phyloP scores from a whole-genome alignment of 2,113 vertebrate genomes.

The Acrocephalus kingi region DNA sequence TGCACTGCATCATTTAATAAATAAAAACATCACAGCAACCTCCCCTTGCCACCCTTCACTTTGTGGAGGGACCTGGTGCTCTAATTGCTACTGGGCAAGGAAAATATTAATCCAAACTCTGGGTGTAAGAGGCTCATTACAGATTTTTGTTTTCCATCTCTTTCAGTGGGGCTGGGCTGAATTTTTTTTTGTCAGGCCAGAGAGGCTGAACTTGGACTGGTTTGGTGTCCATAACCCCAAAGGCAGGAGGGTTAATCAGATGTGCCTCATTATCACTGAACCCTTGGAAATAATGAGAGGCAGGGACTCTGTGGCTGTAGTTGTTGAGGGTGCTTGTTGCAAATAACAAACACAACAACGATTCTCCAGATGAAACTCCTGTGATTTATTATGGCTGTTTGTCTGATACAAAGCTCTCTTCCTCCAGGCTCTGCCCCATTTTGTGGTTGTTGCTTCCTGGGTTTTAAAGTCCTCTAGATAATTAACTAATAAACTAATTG shows the following conservation, averaged over 20 bases:
- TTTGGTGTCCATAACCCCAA: neutral
- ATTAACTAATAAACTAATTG: neutral
- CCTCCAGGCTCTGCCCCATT: neutral
- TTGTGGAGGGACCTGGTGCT: neutral
- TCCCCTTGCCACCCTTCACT: neutral
- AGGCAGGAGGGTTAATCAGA: neutral
- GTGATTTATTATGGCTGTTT: neutral
- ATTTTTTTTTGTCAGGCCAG: neutral
- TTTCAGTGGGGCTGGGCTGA: neutral
- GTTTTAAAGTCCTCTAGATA: neutral
- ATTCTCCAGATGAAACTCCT: neutral
- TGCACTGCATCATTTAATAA: neutral
- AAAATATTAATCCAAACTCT: neutral
- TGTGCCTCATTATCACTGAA: neutral
- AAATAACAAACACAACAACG: neutral
- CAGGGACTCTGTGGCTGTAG: neutral
- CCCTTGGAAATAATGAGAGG: no score
- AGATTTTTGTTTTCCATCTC: neutral
- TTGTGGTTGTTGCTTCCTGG: neutral
- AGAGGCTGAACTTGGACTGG: neutral
- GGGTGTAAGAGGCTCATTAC: neutral
- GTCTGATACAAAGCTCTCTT: neutral
- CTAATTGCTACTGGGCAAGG: neutral
- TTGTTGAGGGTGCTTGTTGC: neutral
- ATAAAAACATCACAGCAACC: neutral